Conservation (phyloP, 2,797 vertebrate species). For the Halcyon smyrnensis region DNA sequence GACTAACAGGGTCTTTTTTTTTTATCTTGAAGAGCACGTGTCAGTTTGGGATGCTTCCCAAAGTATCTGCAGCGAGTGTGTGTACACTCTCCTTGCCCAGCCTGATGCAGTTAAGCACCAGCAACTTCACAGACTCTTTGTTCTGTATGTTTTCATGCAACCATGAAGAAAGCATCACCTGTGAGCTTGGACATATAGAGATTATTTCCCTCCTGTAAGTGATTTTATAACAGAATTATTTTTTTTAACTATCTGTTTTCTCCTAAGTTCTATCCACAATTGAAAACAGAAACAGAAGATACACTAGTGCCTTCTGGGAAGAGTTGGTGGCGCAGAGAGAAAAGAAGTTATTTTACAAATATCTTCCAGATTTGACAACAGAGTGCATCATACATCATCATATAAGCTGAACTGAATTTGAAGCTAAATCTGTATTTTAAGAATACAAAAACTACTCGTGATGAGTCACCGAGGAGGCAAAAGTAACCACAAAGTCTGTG, state of each 20-base stretch:
- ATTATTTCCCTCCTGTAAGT: background rate
- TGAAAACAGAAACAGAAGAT: background rate
- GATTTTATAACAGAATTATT: background rate
- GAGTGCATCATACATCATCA: background rate
- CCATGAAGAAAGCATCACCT: background rate
- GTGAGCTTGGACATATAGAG: background rate
- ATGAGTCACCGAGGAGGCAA: conserved; percentile 65
- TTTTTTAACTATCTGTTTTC: background rate
- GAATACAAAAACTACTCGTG: conserved; percentile 52
- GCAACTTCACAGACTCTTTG: background rate
- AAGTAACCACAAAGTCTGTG: conserved; percentile 68
- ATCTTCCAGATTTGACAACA: conserved; percentile 1
- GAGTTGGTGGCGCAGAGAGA: background rate
- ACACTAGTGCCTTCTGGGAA: background rate
- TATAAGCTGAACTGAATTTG: conserved; percentile 19
- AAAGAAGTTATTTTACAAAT: conserved; percentile 28
- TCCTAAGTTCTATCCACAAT: background rate
- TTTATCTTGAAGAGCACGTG: background rate
- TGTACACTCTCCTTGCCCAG: background rate
- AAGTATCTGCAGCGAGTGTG: background rate
- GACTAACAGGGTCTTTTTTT: background rate
- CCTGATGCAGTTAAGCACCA: accelerated
- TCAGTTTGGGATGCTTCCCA: background rate
- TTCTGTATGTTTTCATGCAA: background rate
- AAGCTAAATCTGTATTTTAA: conserved; percentile 73